phyloP scores from a whole-genome alignment of 2,888 invertebrate genomes.

The Prosopocoilus inquinatus region DNA sequence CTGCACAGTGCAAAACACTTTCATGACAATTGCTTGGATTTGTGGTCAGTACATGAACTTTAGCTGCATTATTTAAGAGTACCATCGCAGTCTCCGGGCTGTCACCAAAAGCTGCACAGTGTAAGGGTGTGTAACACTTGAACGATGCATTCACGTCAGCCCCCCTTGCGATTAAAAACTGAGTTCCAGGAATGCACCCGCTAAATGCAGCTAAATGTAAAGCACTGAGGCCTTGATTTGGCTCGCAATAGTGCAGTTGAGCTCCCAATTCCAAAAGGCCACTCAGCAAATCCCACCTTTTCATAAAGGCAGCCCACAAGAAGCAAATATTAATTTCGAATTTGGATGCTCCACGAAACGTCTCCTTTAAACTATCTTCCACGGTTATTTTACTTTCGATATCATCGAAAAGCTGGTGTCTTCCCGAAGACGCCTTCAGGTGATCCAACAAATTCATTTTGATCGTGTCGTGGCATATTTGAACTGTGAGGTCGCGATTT shows the following conservation, averaged over 20 bases:
- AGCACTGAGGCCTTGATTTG: conserved; percentile 69
- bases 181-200: conserved; percentile 70
- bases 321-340: conserved; percentile 70
- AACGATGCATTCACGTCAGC: conserved; percentile 68
- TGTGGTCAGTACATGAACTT: conserved; percentile 64
- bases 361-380: conserved; percentile 55
- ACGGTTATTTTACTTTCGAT: conserved; percentile 68
- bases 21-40: conserved; percentile 64
- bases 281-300: conserved; percentile 65
- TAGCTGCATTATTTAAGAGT: conserved; percentile 70
- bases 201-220: conserved; percentile 77
- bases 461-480: conserved; percentile 71
- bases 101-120: conserved; percentile 88
- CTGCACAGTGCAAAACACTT: conserved; percentile 80
- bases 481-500: conserved; percentile 67
- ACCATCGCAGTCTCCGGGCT: conserved; percentile 77
- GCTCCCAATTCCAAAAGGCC: conserved; percentile 66
- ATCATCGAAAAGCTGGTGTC: conserved; percentile 68
- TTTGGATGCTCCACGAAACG: conserved; percentile 58
- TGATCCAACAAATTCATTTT: conserved; percentile 73
- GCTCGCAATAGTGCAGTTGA: conserved; percentile 68
- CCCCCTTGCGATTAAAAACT: conserved; percentile 66
- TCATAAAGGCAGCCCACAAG: conserved; percentile 73
- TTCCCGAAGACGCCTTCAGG: conserved; percentile 66
- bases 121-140: conserved; percentile 77